Evolutionary conservation across 92 coral and sea anemone species (phyloP), one percentile per base, ranked within the genome.

Genomic region (Micromussa lordhowensis): DNA sequence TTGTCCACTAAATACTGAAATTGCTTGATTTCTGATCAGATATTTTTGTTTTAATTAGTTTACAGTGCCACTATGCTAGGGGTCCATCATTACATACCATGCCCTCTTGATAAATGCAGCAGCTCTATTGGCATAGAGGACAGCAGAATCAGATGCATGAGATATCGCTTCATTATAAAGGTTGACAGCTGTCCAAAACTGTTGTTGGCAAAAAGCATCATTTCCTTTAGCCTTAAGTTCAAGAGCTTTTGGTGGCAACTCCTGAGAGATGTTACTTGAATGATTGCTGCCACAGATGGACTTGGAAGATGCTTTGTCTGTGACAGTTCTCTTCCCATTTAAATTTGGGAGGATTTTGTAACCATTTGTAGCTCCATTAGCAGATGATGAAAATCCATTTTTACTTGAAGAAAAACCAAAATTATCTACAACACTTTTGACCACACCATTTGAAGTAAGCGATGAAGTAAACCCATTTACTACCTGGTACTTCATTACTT

Each of bases 151-250:
- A 19, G 94, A 96, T 18, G 98, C 98, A 54, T 92, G 58, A n/a
- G 82, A 84, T 61, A 97, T 88, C 31, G 99, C 99, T 79, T 95
- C 95, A 84, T 97, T 97, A 80, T 97, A 97, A 86, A 93, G 85
- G 84, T 94, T 97, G n/a, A 97, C 96, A 53, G 99, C 99, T 80
- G 91, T 92, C 98, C 98, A 97, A 84, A 94, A 97, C 90, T 97
- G 95, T 90, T 94, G 98, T 75, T 94, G 93, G 75, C 96, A 95
- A 89, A 96, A 97, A 16, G 98, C 98, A n/a, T 89, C 96, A 93
- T 97, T 97, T 28, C 98, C 99, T 73, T 78, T 87, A 9, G 92
- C 82, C 80, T 97, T 97, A 17, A 95, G 85, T 85, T 92, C 94
- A 88, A 88, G 81, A 21, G 99, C 99, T 84, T 77, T 95, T 13